Evolutionary conservation across 2,888 invertebrate genomes (phyloP), one percentile per base, ranked within the genome.

Genomic region (Erebia aethiops): DNA sequence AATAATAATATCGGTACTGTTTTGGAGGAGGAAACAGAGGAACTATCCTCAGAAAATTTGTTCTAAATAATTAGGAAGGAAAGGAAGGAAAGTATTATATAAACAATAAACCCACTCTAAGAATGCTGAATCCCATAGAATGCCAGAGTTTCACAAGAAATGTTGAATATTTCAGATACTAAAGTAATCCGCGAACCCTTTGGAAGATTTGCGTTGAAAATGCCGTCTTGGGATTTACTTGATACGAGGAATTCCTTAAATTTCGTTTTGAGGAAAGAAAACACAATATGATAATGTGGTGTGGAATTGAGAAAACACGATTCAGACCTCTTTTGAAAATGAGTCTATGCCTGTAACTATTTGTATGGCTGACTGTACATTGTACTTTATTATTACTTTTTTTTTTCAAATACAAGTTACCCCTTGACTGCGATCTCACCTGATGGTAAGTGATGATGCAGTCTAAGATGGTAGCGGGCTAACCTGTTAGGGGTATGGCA

Each of bases 131-230:
- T 43, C 18, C 13, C 14, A 43, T 11, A 43, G 35, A 58, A 41
- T 58, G 35, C 58, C 58, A n/a, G n/a, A 41, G 14, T 58, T 58
- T 58, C 57, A n/a, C 41, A 35, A 58, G 35, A 35, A 58, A 58
- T 58, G 41, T n/a, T 41, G 35, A 61, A 61, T 61, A 61, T 16
- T 61, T 43, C 16, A 43, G 43, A 43, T 43, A 60, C 16, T 16
- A 16, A 11, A 60, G 60, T 41, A 43, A 61, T 61, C 16, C 43
- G 11, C 61, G 35, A 60, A 60, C 41, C 61, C 61, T 61, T 61
- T 61, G 16, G 43, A 43, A 61, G 61, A 61, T 61, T 61, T 43
- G 16, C 16, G 61, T 16, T 43, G 61, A 13, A 61, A 61, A 61
- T 61, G 43, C 61, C 61, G 11, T 61, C 16, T 43, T 18, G 11